phyloP scores from a whole-genome alignment of 2,797 vertebrate species.

The Sebastolobus alascanus region DNA sequence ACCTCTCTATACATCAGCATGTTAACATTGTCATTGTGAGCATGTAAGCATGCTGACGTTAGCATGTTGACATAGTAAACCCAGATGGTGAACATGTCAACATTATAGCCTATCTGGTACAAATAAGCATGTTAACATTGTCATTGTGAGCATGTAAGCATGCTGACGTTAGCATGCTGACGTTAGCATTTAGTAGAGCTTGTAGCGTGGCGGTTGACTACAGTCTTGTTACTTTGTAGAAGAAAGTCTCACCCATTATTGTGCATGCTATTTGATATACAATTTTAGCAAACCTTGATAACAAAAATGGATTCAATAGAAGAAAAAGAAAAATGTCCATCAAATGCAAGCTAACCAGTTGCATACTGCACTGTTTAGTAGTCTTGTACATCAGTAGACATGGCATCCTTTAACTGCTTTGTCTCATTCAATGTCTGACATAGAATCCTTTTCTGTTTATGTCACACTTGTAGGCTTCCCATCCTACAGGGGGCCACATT shows the following conservation, averaged over 20 bases:
- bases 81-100: no score
- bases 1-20: no score
- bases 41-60: no score
- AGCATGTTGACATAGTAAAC: no score
- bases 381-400: neutral
- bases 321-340: neutral
- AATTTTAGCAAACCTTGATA: neutral
- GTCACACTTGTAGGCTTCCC: slow-evolving; percentile 86
- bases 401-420: neutral
- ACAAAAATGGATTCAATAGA: neutral
- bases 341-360: neutral
- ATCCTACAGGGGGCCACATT: slow-evolving; percentile 96
- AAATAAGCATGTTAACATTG: neutral
- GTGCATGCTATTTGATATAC: neutral
- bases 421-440: neutral
- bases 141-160: neutral
- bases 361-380: neutral
- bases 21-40: no score
- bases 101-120: neutral
- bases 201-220: no score
- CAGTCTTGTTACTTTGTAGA: neutral
- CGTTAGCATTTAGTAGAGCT: neutral
- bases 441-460: neutral
- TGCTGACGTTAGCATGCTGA: neutral
- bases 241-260: neutral